Evolutionary conservation across 2,113 vertebrate species (phyloP), one percentile per base, ranked within the genome.

Genomic region (Zingel zingel): DNA sequence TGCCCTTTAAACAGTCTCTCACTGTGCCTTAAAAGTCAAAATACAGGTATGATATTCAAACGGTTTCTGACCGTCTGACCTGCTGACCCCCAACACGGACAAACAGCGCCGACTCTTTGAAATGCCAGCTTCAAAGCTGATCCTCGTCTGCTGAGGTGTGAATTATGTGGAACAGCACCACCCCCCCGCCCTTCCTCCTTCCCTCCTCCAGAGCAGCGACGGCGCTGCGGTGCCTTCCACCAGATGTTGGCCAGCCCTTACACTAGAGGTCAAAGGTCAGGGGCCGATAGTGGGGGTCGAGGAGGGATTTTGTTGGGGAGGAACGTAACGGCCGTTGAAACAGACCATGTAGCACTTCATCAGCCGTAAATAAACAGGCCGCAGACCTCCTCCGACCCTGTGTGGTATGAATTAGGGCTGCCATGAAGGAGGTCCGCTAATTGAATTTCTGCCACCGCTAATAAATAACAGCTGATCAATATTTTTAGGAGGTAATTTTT

Each of bases 391-490:
- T 15, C 18, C 3, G 86, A 92, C 88, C 87, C 84, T 64, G 84
- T 47, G 81, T 89, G 84, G 80, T 83, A 86, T 90, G 79, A 88
- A 81, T 91, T 88, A 91, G 79, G 8, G 62, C 73, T 5, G 56
- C 82, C 64, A 5, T n/a, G 61, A 81, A 47, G 84, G 79, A 74
- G 86, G 90, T 86, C 86, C 16, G 39, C 77, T 91, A 92, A 92
- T 92, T 92, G 61, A 87, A 90, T 90, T 43, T 82, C 47, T 45
- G 75, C 62, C 75, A 36, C 9, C 50, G 36, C 72, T 87, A 86
- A 90, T 87, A 84, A 89, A 84, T 51, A 86, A 77, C 89, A 91
- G 86, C 7, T 91, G 84, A 87, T 77, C 21, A 19, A 83, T 90
- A 76, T 72, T 81, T 86, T 83, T 66, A 75, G 69, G 58, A 66